phyloP scores from a whole-genome alignment of 2,113 vertebrate species.

The Tragelaphus imberbis region DNA sequence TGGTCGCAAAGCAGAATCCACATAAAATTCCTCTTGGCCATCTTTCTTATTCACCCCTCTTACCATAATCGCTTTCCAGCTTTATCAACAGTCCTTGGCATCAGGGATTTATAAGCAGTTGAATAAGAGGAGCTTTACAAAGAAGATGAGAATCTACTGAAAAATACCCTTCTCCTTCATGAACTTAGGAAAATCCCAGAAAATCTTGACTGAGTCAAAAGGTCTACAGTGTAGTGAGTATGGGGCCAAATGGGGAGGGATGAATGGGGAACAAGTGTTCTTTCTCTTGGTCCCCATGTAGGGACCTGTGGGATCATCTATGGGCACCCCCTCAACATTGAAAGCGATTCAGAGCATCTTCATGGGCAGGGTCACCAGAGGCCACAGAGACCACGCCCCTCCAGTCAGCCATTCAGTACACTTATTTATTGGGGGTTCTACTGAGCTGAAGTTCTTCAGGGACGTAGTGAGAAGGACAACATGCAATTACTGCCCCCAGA shows the following conservation, averaged over 20 bases:
- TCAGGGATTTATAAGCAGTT: neutral
- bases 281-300: neutral
- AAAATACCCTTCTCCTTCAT: slow-evolving; percentile 32
- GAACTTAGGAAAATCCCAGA: slow-evolving; percentile 65
- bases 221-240: neutral
- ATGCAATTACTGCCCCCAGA: neutral
- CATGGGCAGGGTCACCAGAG: neutral
- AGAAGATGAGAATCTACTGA: neutral
- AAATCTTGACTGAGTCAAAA: slow-evolving; percentile 25
- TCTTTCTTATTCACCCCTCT: neutral
- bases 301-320: neutral
- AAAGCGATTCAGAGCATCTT: neutral
- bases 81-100: neutral
- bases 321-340: neutral
- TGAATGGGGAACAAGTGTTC: neutral
- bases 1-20: neutral
- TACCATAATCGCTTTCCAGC: neutral
- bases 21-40: neutral
- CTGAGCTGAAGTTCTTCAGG: neutral
- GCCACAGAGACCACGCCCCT: neutral
- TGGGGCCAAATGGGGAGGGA: neutral
- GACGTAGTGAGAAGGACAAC: neutral
- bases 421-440: neutral
- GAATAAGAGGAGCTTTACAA: slow-evolving; percentile 32
- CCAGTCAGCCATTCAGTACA: neutral